phyloP scores from a whole-genome alignment of 2,888 invertebrate species.

The Drosophila koepferae region DNA sequence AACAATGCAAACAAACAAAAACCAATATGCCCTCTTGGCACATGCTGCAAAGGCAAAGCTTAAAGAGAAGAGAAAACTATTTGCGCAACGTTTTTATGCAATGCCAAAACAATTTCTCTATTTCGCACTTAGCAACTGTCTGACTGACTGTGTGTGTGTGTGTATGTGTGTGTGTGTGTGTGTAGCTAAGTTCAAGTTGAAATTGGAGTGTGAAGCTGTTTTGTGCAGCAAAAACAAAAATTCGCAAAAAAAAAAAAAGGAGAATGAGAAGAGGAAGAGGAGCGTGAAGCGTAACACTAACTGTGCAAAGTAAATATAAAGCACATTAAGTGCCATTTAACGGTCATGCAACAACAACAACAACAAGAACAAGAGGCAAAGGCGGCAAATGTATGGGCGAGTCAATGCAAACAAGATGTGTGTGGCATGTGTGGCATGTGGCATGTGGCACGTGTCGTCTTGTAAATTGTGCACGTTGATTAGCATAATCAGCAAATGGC shows the following conservation, averaged over 20 bases:
- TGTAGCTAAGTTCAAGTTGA: background rate
- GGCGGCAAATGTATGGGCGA: conserved; percentile 1
- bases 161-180: conserved; percentile 9
- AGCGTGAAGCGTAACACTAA: conserved; percentile 9
- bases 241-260: conserved; percentile 10
- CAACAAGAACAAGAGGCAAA: conserved; percentile 14
- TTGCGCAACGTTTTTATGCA: conserved; percentile 29
- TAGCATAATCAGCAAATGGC: conserved; percentile 53
- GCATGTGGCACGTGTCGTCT: conserved; percentile 30
- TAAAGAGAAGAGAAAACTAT: background rate
- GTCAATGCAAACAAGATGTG: conserved; percentile 5
- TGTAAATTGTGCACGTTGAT: conserved; percentile 58
- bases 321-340: conserved; percentile 77
- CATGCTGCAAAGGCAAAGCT: background rate
- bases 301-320: conserved; percentile 68
- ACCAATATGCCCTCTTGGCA: conserved; percentile 5
- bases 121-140: conserved; percentile 53
- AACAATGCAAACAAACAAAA: background rate
- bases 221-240: conserved; percentile 51
- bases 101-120: conserved; percentile 43
- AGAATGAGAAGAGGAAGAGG: background rate
- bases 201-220: conserved; percentile 16
- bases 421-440: conserved; percentile 21
- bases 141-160: conserved; percentile 13
- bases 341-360: conserved; percentile 56